Conservation (phyloP, 2,888 invertebrate species). For the Trichogramma evanescens region DNA sequence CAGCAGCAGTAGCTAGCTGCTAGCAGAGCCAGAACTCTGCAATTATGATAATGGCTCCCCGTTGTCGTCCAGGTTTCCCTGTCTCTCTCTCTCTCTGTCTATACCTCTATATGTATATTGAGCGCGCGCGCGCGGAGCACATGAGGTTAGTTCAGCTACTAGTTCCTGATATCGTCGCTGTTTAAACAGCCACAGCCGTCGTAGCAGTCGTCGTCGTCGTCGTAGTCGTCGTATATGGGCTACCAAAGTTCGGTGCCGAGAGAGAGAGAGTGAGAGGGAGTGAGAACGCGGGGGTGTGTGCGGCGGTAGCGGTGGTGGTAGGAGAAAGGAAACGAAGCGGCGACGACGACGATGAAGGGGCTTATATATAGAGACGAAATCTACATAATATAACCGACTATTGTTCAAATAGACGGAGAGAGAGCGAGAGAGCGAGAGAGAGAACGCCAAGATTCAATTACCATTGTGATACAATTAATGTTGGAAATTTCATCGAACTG, state of each 20-base stretch:
- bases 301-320: conserved; percentile 26
- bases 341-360: conserved; percentile 36
- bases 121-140: background rate
- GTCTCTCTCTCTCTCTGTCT: too few species aligned
- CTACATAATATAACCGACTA: conserved; percentile 50
- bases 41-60: conserved; percentile 45
- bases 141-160: conserved; percentile 38
- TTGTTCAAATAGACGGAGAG: conserved; percentile 48
- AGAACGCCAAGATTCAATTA: conserved; percentile 47
- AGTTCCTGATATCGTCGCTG: conserved; percentile 45
- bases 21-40: conserved; percentile 22
- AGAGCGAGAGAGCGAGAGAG: too few species aligned
- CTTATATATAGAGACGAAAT: conserved; percentile 30
- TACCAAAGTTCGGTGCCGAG: too few species aligned
- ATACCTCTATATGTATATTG: too few species aligned
- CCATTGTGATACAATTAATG: conserved; percentile 49
- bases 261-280: conserved; percentile 31
- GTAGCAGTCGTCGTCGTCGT: too few species aligned
- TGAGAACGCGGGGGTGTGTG: conserved; percentile 16
- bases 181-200: conserved; percentile 44
- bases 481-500: conserved; percentile 49
- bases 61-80: conserved; percentile 23
- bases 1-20: too few species aligned
- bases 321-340: conserved; percentile 31
- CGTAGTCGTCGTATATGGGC: too few species aligned